Conservation (phyloP, 2,888 invertebrate species). For the Drosophila percnosoma region DNA sequence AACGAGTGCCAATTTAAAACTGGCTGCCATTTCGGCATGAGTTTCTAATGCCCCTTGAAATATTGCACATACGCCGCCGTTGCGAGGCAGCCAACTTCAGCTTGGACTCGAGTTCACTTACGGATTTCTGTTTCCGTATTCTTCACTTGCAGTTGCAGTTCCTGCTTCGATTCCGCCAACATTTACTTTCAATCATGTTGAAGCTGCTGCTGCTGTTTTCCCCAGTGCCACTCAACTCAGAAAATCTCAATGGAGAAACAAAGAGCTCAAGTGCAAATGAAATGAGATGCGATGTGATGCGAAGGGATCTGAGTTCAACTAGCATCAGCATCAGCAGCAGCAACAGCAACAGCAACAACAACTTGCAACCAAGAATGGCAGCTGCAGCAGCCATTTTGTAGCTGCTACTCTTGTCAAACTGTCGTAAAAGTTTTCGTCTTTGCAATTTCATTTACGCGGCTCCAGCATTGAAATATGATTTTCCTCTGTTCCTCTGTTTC, state of each 20-base stretch:
- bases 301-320: slow-evolving; percentile 21
- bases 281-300: slow-evolving; percentile 47
- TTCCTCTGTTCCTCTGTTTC: slow-evolving; percentile 12
- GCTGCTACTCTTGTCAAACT: slow-evolving; percentile 44
- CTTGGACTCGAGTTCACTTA: not conserved
- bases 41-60: slow-evolving; percentile 53
- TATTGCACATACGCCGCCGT: slow-evolving; percentile 65
- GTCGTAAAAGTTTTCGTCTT: slow-evolving; percentile 57
- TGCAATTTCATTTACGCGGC: slow-evolving; percentile 56
- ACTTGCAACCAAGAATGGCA: slow-evolving; percentile 11
- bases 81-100: slow-evolving; percentile 13
- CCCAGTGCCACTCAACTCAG: slow-evolving; percentile 27
- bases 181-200: slow-evolving; percentile 67
- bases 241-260: slow-evolving; percentile 58
- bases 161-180: slow-evolving; percentile 49
- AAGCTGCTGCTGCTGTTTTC: slow-evolving; percentile 2
- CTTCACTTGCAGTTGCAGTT: slow-evolving; percentile 20
- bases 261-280: slow-evolving; percentile 66
- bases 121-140: not conserved
- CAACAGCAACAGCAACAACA: not conserved
- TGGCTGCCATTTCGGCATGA: slow-evolving; percentile 51
- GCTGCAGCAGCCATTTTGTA: slow-evolving; percentile 32
- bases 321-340: slow-evolving; percentile 11
- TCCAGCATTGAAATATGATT: slow-evolving; percentile 59
- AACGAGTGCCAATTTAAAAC: slow-evolving; percentile 60